Evolutionary conservation across 2,888 invertebrate genomes (phyloP), one percentile per base, ranked within the genome.

Genomic region (Calliphora vomitoria): DNA sequence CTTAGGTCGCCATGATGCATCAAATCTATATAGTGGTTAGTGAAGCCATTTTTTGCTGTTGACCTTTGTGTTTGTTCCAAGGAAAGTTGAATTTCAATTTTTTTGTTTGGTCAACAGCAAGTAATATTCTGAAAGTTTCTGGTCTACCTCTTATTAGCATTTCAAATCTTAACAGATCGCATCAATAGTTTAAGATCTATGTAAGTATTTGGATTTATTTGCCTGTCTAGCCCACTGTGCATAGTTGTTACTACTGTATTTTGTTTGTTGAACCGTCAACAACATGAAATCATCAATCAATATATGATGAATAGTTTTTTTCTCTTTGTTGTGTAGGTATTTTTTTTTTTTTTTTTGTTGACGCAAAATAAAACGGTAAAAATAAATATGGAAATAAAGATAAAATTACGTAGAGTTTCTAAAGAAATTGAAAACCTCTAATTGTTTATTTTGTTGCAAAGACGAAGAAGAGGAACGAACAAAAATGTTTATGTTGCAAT

Each of bases 251-350:
- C 15, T 60, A 8, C 31, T 15, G 11, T 31, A 6, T 15, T 13
- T 15, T 50, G 31, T 53, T 60, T 75, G 20, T 53, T 74, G 44
- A 79, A 75, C 38, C 50, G 20, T 50, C 41, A 55, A 79, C 50
- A 82, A 71, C 53, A n/a, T 71, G 8, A 83, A 62, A 69, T 80
- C 82, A 83, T 86, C 82, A 80, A 86, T 86, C 86, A 86, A 80
- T 82, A 81, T 78, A 74, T 82, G 68, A 79, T 78, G 38, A 78
- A 82, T 74, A 68, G 69, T 76, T 69, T 79, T 25, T 44, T 55
- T 25, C 38, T 53, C n/a, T 55, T 8, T 31, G 10, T 31, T 31
- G 8, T 44, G 44, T 44, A 13, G 2, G 0, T 41, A 41, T 41
- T 44, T 35, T 25, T 50, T 4, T 50, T 60, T 80, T 10, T 55